These are phyloP conservation scores for Buathra laborator DNA, from an alignment of 2,888 invertebrate species.

Conservation along the genomic window DNA sequence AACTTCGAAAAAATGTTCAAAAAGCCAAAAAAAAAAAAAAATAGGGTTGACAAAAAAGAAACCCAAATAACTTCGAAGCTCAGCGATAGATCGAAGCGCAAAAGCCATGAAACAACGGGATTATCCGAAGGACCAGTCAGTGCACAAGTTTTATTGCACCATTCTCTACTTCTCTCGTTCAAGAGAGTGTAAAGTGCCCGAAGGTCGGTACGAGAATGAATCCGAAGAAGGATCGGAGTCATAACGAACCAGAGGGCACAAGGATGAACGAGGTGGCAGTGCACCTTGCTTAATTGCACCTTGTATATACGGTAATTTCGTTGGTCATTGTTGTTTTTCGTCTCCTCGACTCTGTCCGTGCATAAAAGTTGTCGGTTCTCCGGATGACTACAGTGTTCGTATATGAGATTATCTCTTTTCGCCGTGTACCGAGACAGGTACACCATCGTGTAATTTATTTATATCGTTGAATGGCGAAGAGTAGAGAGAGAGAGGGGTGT, in stretches of 20 bases:
- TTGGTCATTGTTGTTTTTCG: slow-evolving; percentile 50
- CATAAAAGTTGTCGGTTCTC: slow-evolving; percentile 35
- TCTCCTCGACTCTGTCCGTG: not conserved
- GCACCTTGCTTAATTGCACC: slow-evolving; percentile 65
- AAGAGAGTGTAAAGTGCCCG: slow-evolving; percentile 28
- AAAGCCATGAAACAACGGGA: slow-evolving; percentile 34
- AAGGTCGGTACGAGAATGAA: slow-evolving; percentile 28
- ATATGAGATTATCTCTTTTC: slow-evolving; percentile 1
- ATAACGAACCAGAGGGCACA: slow-evolving; percentile 38
- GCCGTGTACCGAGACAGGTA: slow-evolving; percentile 29
- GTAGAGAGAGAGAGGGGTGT: slow-evolving; percentile 15
- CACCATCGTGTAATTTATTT: slow-evolving; percentile 58
- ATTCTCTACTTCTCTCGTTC: slow-evolving; percentile 15
- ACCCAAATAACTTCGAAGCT: not conserved
- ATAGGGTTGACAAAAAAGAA: not conserved
- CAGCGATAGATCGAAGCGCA: slow-evolving; percentile 6
- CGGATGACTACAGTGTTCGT: not conserved
- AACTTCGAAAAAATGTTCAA: slow-evolving; percentile 5
- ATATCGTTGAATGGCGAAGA: slow-evolving; percentile 56
- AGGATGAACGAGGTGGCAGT: slow-evolving; percentile 55
- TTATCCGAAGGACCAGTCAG: slow-evolving; percentile 58
- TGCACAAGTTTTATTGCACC: slow-evolving; percentile 65
- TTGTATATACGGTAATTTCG: slow-evolving; percentile 60
- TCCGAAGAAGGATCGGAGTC: slow-evolving; percentile 39
- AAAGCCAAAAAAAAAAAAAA: slow-evolving; percentile 2